These are phyloP conservation scores for Drosophila chauvacae DNA, from an alignment of 1,140 invertebrate genomes.

Conservation along the genomic window DNA sequence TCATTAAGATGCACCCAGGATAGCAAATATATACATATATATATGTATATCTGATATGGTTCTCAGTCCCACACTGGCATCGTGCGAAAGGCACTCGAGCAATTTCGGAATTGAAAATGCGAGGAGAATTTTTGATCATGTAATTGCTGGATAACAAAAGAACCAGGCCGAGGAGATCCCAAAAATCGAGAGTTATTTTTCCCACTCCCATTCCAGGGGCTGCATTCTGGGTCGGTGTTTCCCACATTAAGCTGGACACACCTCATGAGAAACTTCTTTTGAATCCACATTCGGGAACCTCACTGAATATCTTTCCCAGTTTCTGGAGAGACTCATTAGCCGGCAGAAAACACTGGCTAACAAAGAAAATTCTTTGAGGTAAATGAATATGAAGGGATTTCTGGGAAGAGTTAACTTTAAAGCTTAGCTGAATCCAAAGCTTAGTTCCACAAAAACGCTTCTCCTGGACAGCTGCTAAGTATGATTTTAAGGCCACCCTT, in stretches of 20 bases:
- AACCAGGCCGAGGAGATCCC: conserved; percentile 1
- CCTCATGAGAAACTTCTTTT: conserved; percentile 34
- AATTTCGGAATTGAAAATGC: conserved; percentile 55
- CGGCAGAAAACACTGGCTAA: conserved; percentile 13
- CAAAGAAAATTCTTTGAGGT: background rate
- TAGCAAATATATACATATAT: conserved; percentile 44
- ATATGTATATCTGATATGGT: conserved; percentile 27
- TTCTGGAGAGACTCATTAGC: conserved; percentile 59
- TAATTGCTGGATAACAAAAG: conserved; percentile 48
- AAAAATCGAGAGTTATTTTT: conserved; percentile 28
- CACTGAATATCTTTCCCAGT: background rate
- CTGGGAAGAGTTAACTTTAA: background rate
- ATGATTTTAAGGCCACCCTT: background rate
- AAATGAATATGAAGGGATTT: too few relatives aligned
- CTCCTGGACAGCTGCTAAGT: background rate
- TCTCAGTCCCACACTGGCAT: conserved; percentile 70
- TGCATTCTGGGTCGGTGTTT: conserved; percentile 27
- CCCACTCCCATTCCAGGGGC: conserved; percentile 5
- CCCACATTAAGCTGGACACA: conserved; percentile 38
- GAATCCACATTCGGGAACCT: conserved; percentile 17
- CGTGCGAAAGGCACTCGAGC: conserved; percentile 73
- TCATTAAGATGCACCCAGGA: conserved; percentile 68
- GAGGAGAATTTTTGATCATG: conserved; percentile 75
- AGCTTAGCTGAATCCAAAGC: too few relatives aligned
- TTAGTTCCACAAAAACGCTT: background rate